Evolutionary conservation across 2,113 vertebrate species (phyloP), one percentile per base, ranked within the genome.

Genomic region (Alectura lathami): DNA sequence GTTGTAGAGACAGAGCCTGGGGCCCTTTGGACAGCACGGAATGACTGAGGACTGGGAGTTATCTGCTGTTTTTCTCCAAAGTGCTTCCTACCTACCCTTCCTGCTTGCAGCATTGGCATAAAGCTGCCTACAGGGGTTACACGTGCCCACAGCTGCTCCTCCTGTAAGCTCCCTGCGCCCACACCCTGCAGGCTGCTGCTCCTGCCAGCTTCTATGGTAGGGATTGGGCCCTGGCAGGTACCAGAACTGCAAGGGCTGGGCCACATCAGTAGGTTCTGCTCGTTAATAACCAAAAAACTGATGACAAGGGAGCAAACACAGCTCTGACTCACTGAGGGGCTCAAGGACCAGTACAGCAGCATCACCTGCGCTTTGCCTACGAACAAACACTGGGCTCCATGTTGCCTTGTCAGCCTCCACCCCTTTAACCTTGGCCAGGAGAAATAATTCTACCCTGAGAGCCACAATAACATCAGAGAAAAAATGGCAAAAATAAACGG

Each of bases 21-120:
- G 17, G n/a, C 16, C 26, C 56, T 47, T 21, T 38, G 74, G 62
- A 23, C 34, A 56, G 36, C 0, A 0, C 11, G 13, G 21, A 43
- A 48, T 1, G 0, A 11, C 10, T 0, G 0, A 40, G 17, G 85
- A 23, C 27, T 27, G 36, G 45, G 77, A 85, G 56, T 40, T 53
- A 53, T 29, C 69, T 56, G 45, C 10, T 30, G 29, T 40, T 21
- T 63, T 63, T 42, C 38, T 50, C 42, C 29, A 9, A 72, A 86
- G 62, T 13, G 20, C 51, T 36, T 67, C 73, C 36, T 45, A 47
- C 62, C 22, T 50, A 11, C 17, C 18, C 43, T 26, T 75, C 13
- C 4, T 5, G 47, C 62, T 21, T 80, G 34, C 75, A 48, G 23
- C 24, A 5, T 29, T 50, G 30, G 30, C 10, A 50, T 60, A 48